Evolutionary conservation across 2,888 invertebrate genomes (phyloP).

Genomic region (Cremastinae sp.): DNA sequence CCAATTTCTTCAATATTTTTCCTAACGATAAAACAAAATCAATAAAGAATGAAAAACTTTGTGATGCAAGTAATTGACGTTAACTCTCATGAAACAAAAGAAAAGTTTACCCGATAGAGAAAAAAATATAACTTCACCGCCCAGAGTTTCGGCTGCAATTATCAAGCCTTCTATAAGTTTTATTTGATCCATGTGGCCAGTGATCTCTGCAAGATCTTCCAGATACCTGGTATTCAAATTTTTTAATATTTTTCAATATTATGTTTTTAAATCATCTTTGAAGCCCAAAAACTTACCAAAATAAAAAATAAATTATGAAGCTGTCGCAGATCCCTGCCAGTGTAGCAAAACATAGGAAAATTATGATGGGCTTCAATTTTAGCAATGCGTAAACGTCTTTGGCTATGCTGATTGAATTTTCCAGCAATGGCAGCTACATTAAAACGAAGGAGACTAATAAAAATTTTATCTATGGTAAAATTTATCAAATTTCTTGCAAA

Average conservation of each 20-base stretch:
- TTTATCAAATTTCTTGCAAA: not conserved
- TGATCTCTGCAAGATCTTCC: constrained; percentile 87
- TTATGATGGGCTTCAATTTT: constrained; percentile 84
- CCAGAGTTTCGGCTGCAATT: constrained; percentile 89
- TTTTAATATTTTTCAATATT: not conserved
- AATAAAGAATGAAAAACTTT: too few relatives aligned
- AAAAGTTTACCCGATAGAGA: constrained; percentile 87
- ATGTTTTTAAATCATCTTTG: not conserved
- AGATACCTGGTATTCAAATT: constrained; percentile 83
- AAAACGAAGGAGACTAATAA: constrained; percentile 36
- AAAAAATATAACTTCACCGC: constrained; percentile 90
- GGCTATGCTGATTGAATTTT: constrained; percentile 86
- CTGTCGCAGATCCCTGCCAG: constrained; percentile 90
- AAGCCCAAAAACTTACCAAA: constrained; percentile 83
- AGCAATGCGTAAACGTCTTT: constrained; percentile 85
- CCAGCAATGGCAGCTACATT: constrained; percentile 82
- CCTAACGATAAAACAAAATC: constrained; percentile 83
- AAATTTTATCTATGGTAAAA: not conserved
- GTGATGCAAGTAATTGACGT: too few relatives aligned
- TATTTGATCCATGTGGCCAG: constrained; percentile 84
- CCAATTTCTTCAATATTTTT: constrained; percentile 89
- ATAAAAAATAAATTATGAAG: constrained; percentile 90
- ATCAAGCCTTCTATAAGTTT: constrained; percentile 91
- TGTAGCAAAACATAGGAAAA: constrained; percentile 88
- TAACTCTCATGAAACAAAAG: too few relatives aligned